Evolutionary conservation across 2,113 vertebrate species (phyloP).

Genomic region (Archocentrus centrarchus): DNA sequence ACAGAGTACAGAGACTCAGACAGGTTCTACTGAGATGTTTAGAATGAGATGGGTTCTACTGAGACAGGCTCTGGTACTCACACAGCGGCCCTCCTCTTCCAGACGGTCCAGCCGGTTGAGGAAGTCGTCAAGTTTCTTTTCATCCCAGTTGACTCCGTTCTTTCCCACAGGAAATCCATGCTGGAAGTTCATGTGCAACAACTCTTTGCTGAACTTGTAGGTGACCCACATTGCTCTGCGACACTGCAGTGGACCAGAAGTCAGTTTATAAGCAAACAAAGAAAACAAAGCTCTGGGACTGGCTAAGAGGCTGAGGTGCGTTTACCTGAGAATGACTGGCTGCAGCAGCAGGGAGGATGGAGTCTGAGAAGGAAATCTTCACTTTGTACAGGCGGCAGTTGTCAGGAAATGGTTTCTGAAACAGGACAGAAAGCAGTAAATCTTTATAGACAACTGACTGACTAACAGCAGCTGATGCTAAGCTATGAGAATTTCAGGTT

Average conservation of each 20-base stretch:
- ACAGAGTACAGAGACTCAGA: neutral
- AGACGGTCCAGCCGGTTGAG: slow-evolving; percentile 32
- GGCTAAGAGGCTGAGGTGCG: neutral
- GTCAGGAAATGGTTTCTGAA: slow-evolving; percentile 23
- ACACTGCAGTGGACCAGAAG: slow-evolving; percentile 51
- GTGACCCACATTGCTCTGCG: slow-evolving; percentile 19
- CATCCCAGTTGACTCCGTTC: slow-evolving; percentile 32
- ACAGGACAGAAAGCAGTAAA: slow-evolving; percentile 6
- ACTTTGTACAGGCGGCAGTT: slow-evolving; percentile 7
- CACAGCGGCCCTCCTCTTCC: slow-evolving; percentile 26
- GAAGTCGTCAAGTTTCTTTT: slow-evolving; percentile 16
- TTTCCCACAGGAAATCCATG: slow-evolving; percentile 18
- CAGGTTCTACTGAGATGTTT: neutral
- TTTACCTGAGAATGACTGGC: slow-evolving; percentile 38
- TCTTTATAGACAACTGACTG: neutral
- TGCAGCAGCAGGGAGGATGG: neutral
- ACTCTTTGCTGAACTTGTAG: slow-evolving; percentile 26
- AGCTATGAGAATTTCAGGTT: neutral
- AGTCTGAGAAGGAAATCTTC: slow-evolving; percentile 44
- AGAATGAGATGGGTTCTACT: neutral
- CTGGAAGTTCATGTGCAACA: neutral
- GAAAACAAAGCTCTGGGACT: slow-evolving; percentile 5
- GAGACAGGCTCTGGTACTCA: slow-evolving; percentile 37
- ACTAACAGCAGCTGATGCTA: neutral
- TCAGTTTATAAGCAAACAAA: neutral